Evolutionary conservation across 2,797 vertebrate species (phyloP), one percentile per base, ranked within the genome.

Genomic region (Yasuhikotakia modesta): DNA sequence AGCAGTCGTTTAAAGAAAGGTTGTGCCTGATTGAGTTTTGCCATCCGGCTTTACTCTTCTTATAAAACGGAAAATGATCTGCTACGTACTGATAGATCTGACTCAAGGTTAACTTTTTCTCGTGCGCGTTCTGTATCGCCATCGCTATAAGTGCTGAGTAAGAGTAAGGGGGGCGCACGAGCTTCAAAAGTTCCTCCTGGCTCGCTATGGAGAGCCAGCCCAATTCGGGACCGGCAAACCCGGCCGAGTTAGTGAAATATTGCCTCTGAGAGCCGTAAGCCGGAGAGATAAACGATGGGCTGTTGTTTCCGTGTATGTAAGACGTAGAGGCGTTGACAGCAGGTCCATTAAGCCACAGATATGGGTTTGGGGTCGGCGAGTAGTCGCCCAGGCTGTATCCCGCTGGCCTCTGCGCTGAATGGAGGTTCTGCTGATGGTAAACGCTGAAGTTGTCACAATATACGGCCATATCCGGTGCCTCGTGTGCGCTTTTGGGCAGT

Each of bases 121-220:
- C 97, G 55, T 95, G 96, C 17, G 97, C 94, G 69, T 95, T 97
- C 90, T 99, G 97, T 88, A 99, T 98, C 81, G 97, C 96, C 97
- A 99, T 99, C 87, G 97, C 97, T 76, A 99, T 99, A 73, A 99
- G 95, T 30, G 97, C 97, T 0, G 97, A 99, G 91, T 99, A 99
- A 0, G 97, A 99, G 87, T 98, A 99, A 0, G 97, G 97, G 2
- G 97, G 97, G n/a, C 97, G 92, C 77, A 98, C 96, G 85, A 98
- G 88, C 90, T 97, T 97, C 87, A 98, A 92, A 86, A 98, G 93
- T 87, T 98, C 97, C 92, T 98, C 96, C 88, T 96, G 97, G 86
- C 95, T 95, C 80, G 96, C 94, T 87, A 97, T 91, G 67, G 96
- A 96, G 80, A 98, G 86, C 97, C 97, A 99, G 81, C 96, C 93